Evolutionary conservation across 1,140 invertebrate species (phyloP).

Genomic region (Drosophila sulfurigaster): DNA sequence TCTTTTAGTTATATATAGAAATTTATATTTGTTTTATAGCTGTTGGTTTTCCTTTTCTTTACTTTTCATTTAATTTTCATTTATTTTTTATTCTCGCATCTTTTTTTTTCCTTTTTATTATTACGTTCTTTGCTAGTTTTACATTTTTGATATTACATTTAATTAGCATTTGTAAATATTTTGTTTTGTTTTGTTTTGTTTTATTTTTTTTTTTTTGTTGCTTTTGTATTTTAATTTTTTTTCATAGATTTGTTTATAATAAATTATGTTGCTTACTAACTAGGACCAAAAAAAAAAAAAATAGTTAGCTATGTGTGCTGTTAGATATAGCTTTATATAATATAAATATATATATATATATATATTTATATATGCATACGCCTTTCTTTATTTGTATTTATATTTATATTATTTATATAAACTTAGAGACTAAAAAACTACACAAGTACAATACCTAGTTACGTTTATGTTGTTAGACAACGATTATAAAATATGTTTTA

Average conservation of each 20-base stretch:
- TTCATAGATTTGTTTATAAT: slow-evolving; percentile 66
- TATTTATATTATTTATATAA: slow-evolving; percentile 55
- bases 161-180: slow-evolving; percentile 55
- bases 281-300: slow-evolving; percentile 80
- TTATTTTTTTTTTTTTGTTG: slow-evolving; percentile 9
- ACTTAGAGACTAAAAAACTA: slow-evolving; percentile 69
- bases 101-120: slow-evolving; percentile 31
- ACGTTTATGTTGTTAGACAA: slow-evolving; percentile 82
- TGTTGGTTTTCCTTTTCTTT: slow-evolving; percentile 26
- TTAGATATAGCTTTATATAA: slow-evolving; percentile 51
- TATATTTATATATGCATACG: slow-evolving; percentile 20
- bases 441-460: slow-evolving; percentile 77
- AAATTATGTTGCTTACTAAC: slow-evolving; percentile 72
- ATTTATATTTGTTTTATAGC: slow-evolving; percentile 50
- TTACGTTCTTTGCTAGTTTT: slow-evolving; percentile 61
- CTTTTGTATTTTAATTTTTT: slow-evolving; percentile 24
- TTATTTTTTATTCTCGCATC: slow-evolving; percentile 1
- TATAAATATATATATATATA: slow-evolving; percentile 43
- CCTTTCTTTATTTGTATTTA: slow-evolving; percentile 12
- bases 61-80: slow-evolving; percentile 1
- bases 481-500: slow-evolving; percentile 71
- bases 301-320: slow-evolving; percentile 71
- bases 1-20: slow-evolving; percentile 46
- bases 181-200: slow-evolving; percentile 29
- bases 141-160: slow-evolving; percentile 74